A percentile compares a stretch with the other conserved stretches of the same genome.
Conservation (phyloP, 2,113 vertebrate genomes). For the Terrapene triunguis region DNA sequence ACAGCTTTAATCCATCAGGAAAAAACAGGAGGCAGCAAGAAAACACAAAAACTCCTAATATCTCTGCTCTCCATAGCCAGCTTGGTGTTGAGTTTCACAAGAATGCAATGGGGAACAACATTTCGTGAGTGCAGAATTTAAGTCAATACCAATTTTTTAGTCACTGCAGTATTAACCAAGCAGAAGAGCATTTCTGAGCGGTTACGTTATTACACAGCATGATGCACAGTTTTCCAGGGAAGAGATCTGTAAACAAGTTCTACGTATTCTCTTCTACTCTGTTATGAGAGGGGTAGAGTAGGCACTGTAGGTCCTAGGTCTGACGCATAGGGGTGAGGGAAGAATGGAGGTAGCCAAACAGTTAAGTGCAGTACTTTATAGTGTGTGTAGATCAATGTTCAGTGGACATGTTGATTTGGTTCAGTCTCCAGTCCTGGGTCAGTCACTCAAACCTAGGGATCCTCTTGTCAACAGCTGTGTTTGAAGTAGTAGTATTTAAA, state of each 20-base stretch:
- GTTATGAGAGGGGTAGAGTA: accelerated
- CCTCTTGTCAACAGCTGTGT: neutral
- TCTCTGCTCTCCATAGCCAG: neutral
- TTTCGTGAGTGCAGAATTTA: slow-evolving; percentile 11
- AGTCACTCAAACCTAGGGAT: neutral
- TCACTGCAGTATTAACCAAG: accelerated
- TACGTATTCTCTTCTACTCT: accelerated
- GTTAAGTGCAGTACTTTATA: neutral
- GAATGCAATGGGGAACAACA: neutral
- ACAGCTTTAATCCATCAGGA: neutral
- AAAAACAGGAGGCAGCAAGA: neutral
- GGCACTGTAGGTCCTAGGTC: neutral
- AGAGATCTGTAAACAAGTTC: neutral
- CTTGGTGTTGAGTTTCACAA: neutral
- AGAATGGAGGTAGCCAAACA: neutral
- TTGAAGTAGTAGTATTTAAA: neutral
- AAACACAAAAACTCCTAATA: neutral
- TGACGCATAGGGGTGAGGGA: neutral
- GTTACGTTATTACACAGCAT: neutral
- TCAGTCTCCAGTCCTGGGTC: neutral
- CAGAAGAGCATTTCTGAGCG: neutral
- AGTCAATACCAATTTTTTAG: neutral
- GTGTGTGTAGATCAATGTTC: neutral
- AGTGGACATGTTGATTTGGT: neutral
- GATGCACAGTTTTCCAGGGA: neutral